Evolutionary conservation across 1,140 invertebrate genomes (phyloP).

Genomic region (Trypoxylus dichotomus): DNA sequence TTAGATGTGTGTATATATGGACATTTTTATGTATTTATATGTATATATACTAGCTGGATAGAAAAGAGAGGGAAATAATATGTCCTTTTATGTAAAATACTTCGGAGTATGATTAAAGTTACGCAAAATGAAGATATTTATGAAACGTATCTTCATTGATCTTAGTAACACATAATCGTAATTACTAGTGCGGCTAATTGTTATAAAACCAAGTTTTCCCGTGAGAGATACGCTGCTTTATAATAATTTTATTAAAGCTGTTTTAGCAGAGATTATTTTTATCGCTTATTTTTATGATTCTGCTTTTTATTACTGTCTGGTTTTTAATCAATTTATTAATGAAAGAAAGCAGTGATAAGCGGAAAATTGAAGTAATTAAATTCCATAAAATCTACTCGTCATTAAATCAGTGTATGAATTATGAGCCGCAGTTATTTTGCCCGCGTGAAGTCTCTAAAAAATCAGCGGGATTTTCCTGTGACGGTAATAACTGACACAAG

Average conservation of each 20-base stretch:
- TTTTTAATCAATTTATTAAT: conserved; percentile 5
- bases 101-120: no score
- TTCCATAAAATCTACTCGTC: neutral
- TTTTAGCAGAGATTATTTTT: conserved; percentile 20
- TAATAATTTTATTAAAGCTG: conserved; percentile 8
- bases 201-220: neutral
- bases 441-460: no score
- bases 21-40: no score
- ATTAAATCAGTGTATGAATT: no score
- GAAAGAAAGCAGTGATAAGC: neutral
- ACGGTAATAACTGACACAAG: no score
- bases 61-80: no score
- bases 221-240: neutral
- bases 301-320: neutral
- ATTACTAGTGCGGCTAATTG: neutral
- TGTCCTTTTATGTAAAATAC: no score
- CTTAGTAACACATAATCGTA: neutral
- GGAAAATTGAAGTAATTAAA: neutral
- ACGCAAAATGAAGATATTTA: no score
- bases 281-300: neutral
- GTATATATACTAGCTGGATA: no score
- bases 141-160: neutral
- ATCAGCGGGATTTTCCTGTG: no score
- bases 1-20: no score
- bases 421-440: no score